These are phyloP conservation scores for Coelopa pilipes DNA, from an alignment of 2,888 invertebrate genomes.

Conservation along the genomic window DNA sequence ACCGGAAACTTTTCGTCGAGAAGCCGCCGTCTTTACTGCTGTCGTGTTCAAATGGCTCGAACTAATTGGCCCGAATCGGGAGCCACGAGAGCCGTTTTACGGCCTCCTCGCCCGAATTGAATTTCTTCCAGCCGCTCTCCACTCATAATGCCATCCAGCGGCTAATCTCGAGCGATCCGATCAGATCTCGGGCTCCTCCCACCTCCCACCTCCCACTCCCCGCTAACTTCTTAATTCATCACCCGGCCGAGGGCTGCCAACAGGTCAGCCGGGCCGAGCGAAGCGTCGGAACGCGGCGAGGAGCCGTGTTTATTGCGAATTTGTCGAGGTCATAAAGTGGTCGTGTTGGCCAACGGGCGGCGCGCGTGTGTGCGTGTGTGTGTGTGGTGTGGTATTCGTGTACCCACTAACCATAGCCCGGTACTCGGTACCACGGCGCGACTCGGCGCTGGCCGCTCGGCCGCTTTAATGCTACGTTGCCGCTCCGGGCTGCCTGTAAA, in stretches of 20 bases:
- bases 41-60: too few species aligned
- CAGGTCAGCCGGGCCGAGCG: not conserved
- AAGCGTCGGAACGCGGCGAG: too few species aligned
- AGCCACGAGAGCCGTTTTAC: too few species aligned
- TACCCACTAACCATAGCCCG: not conserved
- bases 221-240: constrained; percentile 21
- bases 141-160: too few species aligned
- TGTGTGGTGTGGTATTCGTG: too few species aligned
- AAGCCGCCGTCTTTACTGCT: too few species aligned
- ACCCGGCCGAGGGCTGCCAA: not conserved
- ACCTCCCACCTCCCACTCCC: not conserved
- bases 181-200: too few species aligned
- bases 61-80: too few species aligned
- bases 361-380: not conserved
- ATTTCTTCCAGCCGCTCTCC: too few species aligned
- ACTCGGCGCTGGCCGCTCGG: constrained; percentile 57
- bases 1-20: too few species aligned
- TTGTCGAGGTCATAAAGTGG: constrained; percentile 38
- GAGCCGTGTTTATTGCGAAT: constrained; percentile 35
- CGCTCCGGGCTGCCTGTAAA: constrained; percentile 36
- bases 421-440: not conserved
- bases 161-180: too few species aligned
- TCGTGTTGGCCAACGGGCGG: not conserved
- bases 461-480: constrained; percentile 53
- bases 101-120: too few species aligned